These are phyloP conservation scores for Cryptus armator DNA, from an alignment of 2,888 invertebrate genomes.

Conservation along the genomic window DNA sequence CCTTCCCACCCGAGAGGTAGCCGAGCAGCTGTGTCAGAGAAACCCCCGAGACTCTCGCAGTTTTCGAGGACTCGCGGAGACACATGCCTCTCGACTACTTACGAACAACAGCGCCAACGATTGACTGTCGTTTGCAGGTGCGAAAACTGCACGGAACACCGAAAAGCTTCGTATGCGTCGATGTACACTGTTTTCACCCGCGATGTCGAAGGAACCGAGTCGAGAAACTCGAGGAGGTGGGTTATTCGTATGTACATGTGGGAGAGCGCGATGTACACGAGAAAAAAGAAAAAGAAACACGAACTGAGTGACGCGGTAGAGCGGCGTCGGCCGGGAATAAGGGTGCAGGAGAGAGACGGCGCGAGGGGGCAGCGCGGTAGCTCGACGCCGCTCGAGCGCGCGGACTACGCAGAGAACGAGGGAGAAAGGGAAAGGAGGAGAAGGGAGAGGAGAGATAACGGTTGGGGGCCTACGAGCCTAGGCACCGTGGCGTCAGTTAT, in stretches of 20 bases:
- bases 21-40: conserved; percentile 44
- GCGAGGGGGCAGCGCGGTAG: conserved; percentile 35
- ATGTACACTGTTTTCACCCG: not conserved
- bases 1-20: conserved; percentile 7
- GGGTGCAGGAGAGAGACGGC: conserved; percentile 58
- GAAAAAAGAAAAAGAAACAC: conserved; percentile 32
- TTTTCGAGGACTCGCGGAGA: conserved; percentile 1
- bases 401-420: conserved; percentile 52
- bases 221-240: conserved; percentile 5
- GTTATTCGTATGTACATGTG: conserved; percentile 33
- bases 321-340: conserved; percentile 32
- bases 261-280: conserved; percentile 8
- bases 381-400: conserved; percentile 30
- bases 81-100: not conserved
- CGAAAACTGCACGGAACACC: too few species aligned
- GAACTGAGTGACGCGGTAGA: conserved; percentile 38
- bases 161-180: not conserved
- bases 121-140: not conserved
- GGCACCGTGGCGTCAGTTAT: conserved; percentile 73
- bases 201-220: not conserved
- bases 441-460: conserved; percentile 67
- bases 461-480: conserved; percentile 67
- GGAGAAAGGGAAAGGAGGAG: conserved; percentile 62
- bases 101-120: not conserved
- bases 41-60: not conserved